Evolutionary conservation across 1,140 invertebrate genomes (phyloP).

Genomic region (Pristionchus pacificus): DNA sequence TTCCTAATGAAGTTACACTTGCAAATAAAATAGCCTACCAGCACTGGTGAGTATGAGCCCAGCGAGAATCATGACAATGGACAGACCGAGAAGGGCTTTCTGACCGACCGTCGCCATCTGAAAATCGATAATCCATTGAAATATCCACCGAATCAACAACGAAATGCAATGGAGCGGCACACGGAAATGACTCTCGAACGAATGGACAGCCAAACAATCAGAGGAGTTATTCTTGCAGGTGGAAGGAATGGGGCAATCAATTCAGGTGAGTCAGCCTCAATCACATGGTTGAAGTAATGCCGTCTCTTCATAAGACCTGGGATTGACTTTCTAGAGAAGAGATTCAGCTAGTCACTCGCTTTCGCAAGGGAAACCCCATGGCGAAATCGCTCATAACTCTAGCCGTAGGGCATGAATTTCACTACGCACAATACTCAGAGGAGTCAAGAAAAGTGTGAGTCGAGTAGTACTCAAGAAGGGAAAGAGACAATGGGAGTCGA

Average conservation of each 20-base stretch:
- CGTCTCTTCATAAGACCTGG: no score
- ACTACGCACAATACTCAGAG: no score
- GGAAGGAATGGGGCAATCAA: neutral
- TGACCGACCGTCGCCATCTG: slow-evolving; percentile 38
- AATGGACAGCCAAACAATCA: neutral
- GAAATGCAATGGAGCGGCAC: neutral
- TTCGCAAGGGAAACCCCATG: no score
- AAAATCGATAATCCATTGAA: no score
- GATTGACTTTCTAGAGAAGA: no score
- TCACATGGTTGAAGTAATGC: neutral
- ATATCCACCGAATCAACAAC: no score
- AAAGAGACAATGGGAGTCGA: no score
- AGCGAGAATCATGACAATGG: slow-evolving; percentile 46
- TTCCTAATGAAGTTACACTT: neutral
- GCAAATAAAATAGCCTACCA: slow-evolving; percentile 17
- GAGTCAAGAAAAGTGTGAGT: no score
- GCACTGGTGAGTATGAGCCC: slow-evolving; percentile 46
- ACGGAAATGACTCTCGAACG: neutral
- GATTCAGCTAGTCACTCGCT: no score
- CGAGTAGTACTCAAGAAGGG: no score
- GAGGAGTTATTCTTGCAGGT: neutral
- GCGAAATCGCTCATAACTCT: no score
- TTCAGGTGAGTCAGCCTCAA: slow-evolving; percentile 5
- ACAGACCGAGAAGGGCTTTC: slow-evolving; percentile 44
- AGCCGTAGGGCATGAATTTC: no score